Evolutionary conservation across 2,797 vertebrate species (phyloP).

Genomic region (Intellagama lesueurii): DNA sequence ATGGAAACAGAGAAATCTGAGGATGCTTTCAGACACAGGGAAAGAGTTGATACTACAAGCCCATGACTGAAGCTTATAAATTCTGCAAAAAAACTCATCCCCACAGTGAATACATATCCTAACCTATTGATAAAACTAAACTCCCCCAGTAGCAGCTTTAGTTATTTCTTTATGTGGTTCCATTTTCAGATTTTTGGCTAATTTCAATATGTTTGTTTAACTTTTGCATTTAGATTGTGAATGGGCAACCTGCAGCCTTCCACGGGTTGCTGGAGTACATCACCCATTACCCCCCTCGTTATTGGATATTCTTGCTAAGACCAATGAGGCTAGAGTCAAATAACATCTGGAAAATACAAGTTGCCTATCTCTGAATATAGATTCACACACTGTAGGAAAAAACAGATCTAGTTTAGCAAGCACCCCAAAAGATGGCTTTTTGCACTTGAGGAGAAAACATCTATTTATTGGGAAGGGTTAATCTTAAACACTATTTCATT

Average conservation of each 20-base stretch:
- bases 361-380: neutral
- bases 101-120: neutral
- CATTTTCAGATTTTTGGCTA: neutral
- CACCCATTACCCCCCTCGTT: neutral
- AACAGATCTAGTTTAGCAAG: neutral
- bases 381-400: neutral
- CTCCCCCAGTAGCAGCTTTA: neutral
- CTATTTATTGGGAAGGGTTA: neutral
- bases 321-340: neutral
- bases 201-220: neutral
- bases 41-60: neutral
- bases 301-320: neutral
- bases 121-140: neutral
- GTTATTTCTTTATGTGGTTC: neutral
- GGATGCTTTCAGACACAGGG: neutral
- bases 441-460: neutral
- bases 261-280: too few relatives aligned
- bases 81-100: neutral
- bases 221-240: neutral
- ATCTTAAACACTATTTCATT: neutral
- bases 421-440: neutral
- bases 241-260: neutral
- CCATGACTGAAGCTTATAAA: neutral
- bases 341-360: neutral
- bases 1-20: neutral